phyloP scores from a whole-genome alignment of 2,888 invertebrate species.

The Serripes groenlandicus region DNA sequence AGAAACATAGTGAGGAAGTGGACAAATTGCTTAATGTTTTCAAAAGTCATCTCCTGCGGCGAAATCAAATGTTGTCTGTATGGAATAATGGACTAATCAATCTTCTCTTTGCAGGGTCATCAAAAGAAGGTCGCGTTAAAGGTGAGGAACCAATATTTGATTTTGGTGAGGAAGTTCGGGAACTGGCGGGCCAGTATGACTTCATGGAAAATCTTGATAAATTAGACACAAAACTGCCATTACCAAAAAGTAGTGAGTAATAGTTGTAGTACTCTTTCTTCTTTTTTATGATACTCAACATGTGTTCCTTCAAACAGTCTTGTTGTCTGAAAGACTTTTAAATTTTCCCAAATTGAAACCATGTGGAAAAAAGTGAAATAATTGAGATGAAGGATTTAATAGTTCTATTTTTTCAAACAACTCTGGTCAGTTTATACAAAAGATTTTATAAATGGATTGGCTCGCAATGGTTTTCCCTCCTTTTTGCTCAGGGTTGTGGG shows the following conservation, averaged over 20 bases:
- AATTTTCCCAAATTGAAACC: too few relatives aligned
- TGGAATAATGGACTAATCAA: neutral
- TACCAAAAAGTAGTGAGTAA: conserved; percentile 57
- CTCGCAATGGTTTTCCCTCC: too few relatives aligned
- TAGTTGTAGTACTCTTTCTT: neutral
- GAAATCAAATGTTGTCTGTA: neutral
- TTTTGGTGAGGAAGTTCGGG: conserved; percentile 77
- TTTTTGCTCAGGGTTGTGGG: too few relatives aligned
- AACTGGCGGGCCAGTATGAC: conserved; percentile 70
- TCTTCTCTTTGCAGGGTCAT: neutral
- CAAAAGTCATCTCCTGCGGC: neutral
- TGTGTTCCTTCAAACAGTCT: too few relatives aligned
- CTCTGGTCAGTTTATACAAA: too few relatives aligned
- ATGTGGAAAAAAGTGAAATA: too few relatives aligned
- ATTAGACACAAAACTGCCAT: conserved; percentile 60
- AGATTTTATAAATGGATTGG: too few relatives aligned
- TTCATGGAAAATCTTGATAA: conserved; percentile 72
- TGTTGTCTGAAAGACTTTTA: too few relatives aligned
- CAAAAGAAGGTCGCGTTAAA: conserved; percentile 17
- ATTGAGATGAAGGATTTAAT: too few relatives aligned
- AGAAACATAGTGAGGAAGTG: neutral
- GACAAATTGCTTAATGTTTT: neutral
- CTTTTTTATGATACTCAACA: too few relatives aligned
- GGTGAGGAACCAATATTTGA: conserved; percentile 72
- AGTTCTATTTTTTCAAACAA: too few relatives aligned